Percentiles rank a stretch among this genome's conserved stretches.
Evolutionary conservation across 1,140 invertebrate species (phyloP).

Genomic region (Drosophila biarmipes): DNA sequence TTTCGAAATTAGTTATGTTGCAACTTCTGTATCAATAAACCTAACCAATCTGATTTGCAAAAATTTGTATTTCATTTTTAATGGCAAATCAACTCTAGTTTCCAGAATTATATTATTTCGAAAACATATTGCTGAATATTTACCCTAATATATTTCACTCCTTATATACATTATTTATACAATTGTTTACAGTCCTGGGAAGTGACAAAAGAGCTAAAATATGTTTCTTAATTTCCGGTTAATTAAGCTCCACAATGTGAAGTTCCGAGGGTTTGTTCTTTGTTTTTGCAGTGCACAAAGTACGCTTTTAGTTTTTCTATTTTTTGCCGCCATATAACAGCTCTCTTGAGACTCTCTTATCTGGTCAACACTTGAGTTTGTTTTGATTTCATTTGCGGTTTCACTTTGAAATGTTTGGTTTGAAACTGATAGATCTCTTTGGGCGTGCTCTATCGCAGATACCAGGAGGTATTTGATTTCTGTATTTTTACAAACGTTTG

Average conservation of each 20-base stretch:
- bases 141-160: not conserved
- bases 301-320: slow-evolving; percentile 19
- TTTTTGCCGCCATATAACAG: slow-evolving; percentile 34
- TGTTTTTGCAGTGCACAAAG: slow-evolving; percentile 4
- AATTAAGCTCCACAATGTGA: not conserved
- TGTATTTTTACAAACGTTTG: not conserved
- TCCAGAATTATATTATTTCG: too few relatives aligned
- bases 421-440: slow-evolving; percentile 22
- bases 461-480: not conserved
- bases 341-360: slow-evolving; percentile 40
- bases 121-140: too few relatives aligned
- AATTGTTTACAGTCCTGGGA: not conserved
- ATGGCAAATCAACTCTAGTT: too few relatives aligned
- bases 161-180: not conserved
- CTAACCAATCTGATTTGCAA: not conserved
- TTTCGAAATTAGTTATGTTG: not conserved
- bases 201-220: not conserved
- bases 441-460: not conserved
- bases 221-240: not conserved
- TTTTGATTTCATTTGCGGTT: slow-evolving; percentile 37
- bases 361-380: slow-evolving; percentile 31
- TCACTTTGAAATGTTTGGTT: slow-evolving; percentile 20
- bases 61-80: too few relatives aligned
- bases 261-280: not conserved
- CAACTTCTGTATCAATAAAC: not conserved